These are phyloP conservation scores for Hydractinia symbiolongicarpus DNA, from an alignment of 30 jellyfish, hydroid and myxozoan genomes.

Conservation along the genomic window DNA sequence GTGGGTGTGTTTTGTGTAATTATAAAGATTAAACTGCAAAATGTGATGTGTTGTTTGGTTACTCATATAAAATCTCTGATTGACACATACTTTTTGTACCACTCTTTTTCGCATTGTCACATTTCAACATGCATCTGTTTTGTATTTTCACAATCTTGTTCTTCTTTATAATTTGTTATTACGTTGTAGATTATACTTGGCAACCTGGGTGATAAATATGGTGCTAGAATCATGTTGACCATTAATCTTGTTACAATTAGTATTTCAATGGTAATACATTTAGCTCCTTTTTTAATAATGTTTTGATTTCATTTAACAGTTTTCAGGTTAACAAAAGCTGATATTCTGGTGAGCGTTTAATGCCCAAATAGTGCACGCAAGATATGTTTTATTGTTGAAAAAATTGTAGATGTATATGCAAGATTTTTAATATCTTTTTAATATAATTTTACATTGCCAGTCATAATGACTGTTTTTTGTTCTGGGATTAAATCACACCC, in stretches of 20 bases:
- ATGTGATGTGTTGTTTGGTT: background rate
- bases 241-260: constrained; percentile 46
- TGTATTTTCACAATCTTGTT: background rate
- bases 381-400: too few relatives aligned
- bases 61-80: background rate
- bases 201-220: constrained; percentile 86
- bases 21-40: background rate
- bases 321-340: too few relatives aligned
- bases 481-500: too few relatives aligned
- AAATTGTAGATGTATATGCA: too few relatives aligned
- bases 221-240: constrained; percentile 63
- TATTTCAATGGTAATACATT: constrained; percentile 64
- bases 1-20: constrained; percentile 12
- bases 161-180: background rate
- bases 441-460: too few relatives aligned
- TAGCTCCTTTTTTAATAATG: background rate
- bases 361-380: too few relatives aligned
- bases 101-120: background rate
- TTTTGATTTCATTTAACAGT: too few relatives aligned
- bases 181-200: constrained; percentile 73
- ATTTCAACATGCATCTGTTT: background rate
- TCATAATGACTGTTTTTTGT: too few relatives aligned
- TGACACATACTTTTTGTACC: background rate
- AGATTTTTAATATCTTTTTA: too few relatives aligned
- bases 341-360: too few relatives aligned